Evolutionary conservation across 2,113 vertebrate species (phyloP), one percentile per base, ranked within the genome.

Genomic region (Colinus virginianus): DNA sequence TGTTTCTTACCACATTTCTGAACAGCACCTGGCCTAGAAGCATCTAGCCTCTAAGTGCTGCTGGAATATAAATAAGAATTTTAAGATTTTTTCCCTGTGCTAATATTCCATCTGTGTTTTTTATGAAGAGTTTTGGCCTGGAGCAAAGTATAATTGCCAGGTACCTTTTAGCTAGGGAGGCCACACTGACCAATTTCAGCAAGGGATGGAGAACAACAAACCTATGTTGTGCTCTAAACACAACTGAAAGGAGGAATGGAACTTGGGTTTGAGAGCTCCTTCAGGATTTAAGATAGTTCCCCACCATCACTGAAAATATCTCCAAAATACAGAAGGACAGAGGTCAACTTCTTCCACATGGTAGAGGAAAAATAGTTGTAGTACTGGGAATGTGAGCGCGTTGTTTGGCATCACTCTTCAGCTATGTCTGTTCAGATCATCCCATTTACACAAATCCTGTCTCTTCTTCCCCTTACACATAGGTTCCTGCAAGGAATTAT

Each of bases 131-230:
- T 81, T 90, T 78, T 95, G 84, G 77, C 70, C 90, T 55, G 66
- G 23, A 91, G 95, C n/a, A 42, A 67, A 91, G 58, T 11, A 9
- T 46, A 90, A 66, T 51, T 93, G 91, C 70, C 91, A 96, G 56
- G 56, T 51, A 90, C 45, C 49, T 94, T 90, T 83, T 70, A 80
- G 38, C 32, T 30, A 59, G 6, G 42, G 34, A 91, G 85, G 46
- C 92, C 90, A 75, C 85, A 61, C 32, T 68, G 90, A 90, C 83
- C 90, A 71, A 28, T 80, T 94, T 69, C 85, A 91, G 48, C 48
- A 61, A 70, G 66, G 79, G 83, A 82, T n/a, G 13, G 0, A 26
- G 48, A 79, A 77, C 46, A 90, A 87, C 74, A 91, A 28, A 49
- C 32, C 55, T 12, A 0, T 38, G 59, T 63, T 38, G 8, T 63